phyloP scores from a whole-genome alignment of 2,888 invertebrate species.

The Synanthedon formicaeformis region DNA sequence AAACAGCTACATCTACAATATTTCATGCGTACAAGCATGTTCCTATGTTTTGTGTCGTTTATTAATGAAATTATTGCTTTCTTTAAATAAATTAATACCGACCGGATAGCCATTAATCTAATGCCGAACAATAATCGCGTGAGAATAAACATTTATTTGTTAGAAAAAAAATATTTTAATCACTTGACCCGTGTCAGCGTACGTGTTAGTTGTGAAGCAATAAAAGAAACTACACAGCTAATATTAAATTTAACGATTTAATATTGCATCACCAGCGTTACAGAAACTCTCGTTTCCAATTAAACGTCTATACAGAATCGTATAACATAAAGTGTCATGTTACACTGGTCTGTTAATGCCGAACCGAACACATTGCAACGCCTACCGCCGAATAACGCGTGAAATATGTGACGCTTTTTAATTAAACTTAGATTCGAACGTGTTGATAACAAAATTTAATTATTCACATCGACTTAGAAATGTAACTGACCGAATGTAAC shows the following conservation, averaged over 20 bases:
- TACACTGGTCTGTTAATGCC: slow-evolving; percentile 32
- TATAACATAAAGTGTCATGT: slow-evolving; percentile 27
- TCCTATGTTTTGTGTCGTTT: neutral
- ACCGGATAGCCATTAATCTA: slow-evolving; percentile 36
- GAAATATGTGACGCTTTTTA: slow-evolving; percentile 68
- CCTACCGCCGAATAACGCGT: slow-evolving; percentile 63
- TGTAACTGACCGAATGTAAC: slow-evolving; percentile 29
- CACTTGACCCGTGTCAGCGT: slow-evolving; percentile 51
- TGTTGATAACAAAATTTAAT: slow-evolving; percentile 61
- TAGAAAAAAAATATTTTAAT: slow-evolving; percentile 44
- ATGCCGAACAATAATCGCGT: slow-evolving; percentile 51
- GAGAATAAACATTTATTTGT: slow-evolving; percentile 62
- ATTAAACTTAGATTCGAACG: slow-evolving; percentile 64
- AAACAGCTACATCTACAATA: neutral
- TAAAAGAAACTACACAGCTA: slow-evolving; percentile 60
- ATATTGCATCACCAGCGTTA: slow-evolving; percentile 49
- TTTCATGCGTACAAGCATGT: neutral
- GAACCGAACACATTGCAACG: slow-evolving; percentile 45
- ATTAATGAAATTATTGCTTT: slow-evolving; percentile 21
- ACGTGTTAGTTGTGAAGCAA: slow-evolving; percentile 59
- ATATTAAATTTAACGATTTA: slow-evolving; percentile 69
- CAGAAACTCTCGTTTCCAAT: slow-evolving; percentile 27
- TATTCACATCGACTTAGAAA: slow-evolving; percentile 45
- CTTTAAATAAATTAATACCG: slow-evolving; percentile 33
- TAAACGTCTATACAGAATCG: slow-evolving; percentile 12